phyloP scores from a whole-genome alignment of 2,888 invertebrate species.

The Stegophylla sp. region DNA sequence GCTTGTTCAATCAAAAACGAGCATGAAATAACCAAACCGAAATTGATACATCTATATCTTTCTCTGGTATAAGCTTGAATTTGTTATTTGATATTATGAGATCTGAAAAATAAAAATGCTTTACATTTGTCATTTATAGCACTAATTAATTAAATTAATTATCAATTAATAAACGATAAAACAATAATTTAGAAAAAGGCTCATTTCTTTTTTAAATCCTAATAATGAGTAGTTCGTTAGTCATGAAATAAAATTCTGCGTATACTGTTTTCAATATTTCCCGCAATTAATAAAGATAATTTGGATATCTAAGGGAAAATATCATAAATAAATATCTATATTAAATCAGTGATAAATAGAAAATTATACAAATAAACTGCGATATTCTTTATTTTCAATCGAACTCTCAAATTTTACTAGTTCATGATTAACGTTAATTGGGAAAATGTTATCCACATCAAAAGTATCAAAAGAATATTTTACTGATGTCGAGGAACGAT shows the following conservation, averaged over 20 bases:
- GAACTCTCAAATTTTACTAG: too few species aligned
- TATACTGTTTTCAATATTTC: neutral
- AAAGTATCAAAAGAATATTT: too few species aligned
- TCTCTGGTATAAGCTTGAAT: neutral
- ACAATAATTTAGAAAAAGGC: neutral
- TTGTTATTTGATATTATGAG: neutral
- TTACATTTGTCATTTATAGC: neutral
- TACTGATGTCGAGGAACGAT: too few species aligned
- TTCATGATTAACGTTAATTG: too few species aligned
- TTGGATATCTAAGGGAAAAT: neutral
- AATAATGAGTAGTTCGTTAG: neutral
- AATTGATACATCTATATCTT: neutral
- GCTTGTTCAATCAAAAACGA: conserved; percentile 3
- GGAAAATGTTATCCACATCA: too few species aligned
- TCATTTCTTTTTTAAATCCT: conserved; percentile 4
- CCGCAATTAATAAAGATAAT: neutral
- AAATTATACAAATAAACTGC: too few species aligned
- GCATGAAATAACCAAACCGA: conserved; percentile 8
- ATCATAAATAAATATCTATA: neutral
- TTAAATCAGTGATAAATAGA: neutral
- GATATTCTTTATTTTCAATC: too few species aligned
- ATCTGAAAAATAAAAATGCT: neutral
- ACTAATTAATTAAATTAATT: neutral
- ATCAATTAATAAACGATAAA: conserved; percentile 1
- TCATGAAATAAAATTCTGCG: conserved; percentile 1